These are phyloP conservation scores for Leucozona laternaria DNA, from an alignment of 2,888 invertebrate species.

Conservation along the genomic window DNA sequence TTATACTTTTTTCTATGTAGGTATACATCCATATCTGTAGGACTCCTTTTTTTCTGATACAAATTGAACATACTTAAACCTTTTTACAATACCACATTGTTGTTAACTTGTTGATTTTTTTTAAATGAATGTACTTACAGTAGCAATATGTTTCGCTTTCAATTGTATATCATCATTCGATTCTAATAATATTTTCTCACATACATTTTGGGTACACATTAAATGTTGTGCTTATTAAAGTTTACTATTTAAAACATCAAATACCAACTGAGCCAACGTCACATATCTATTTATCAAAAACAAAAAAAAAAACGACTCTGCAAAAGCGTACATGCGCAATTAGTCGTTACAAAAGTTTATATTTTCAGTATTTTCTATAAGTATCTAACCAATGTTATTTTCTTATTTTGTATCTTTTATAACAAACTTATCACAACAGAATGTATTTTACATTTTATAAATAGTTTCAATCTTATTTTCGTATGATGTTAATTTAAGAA, in stretches of 20 bases:
- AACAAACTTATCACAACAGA: conserved; percentile 4
- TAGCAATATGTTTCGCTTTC: conserved; percentile 33
- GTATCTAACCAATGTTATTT: conserved; percentile 17
- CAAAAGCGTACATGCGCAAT: conserved; percentile 57
- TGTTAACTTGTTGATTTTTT: conserved; percentile 63
- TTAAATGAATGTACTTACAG: conserved; percentile 14
- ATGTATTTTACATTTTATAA: conserved; percentile 17
- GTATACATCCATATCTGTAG: not conserved
- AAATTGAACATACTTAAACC: conserved; percentile 11
- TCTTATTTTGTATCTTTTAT: conserved; percentile 16
- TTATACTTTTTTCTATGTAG: not conserved
- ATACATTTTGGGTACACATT: conserved; percentile 23
- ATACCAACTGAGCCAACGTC: conserved; percentile 51
- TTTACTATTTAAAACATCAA: conserved; percentile 56
- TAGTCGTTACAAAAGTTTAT: conserved; percentile 40
- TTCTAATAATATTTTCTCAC: conserved; percentile 3
- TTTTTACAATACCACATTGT: conserved; percentile 28
- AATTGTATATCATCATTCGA: conserved; percentile 21
- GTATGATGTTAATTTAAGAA: not conserved
- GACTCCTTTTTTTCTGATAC: not conserved
- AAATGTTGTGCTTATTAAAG: conserved; percentile 42
- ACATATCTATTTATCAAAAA: conserved; percentile 59
- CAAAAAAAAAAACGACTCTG: conserved; percentile 36
- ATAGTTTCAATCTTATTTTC: conserved; percentile 15
- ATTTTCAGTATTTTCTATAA: conserved; percentile 56